phyloP scores from a whole-genome alignment of 2,888 invertebrate genomes.

The Alentia gelatinosa region DNA sequence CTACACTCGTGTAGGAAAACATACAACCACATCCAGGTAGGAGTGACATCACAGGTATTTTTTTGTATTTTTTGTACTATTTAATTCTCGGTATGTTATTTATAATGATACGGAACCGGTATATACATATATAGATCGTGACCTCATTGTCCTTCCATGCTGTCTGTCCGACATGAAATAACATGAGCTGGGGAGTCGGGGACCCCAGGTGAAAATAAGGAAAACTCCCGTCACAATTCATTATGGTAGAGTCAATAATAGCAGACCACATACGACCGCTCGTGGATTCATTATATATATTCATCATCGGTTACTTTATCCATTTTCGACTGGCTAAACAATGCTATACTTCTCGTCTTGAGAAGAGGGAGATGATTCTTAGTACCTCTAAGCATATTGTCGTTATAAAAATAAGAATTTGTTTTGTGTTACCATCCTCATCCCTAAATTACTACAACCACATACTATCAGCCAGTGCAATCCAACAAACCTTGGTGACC shows the following conservation, averaged over 20 bases:
- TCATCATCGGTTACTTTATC: too few species aligned
- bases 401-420: background rate
- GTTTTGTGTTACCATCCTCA: background rate
- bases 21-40: slow-evolving; percentile 25
- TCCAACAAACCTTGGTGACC: too few species aligned
- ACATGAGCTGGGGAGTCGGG: background rate
- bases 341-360: too few species aligned
- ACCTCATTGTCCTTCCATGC: background rate
- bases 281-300: background rate
- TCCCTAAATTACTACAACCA: too few species aligned
- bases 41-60: slow-evolving; percentile 32
- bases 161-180: slow-evolving; percentile 1
- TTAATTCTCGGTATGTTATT: slow-evolving; percentile 8
- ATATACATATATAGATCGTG: slow-evolving; percentile 18
- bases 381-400: background rate
- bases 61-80: background rate
- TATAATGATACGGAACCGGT: background rate
- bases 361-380: too few species aligned
- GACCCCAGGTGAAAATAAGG: background rate
- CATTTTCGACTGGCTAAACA: too few species aligned
- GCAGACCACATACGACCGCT: background rate
- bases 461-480: too few species aligned
- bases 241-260: background rate
- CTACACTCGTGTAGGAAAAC: slow-evolving; percentile 39
- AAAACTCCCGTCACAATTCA: background rate